phyloP scores from a whole-genome alignment of 2,113 vertebrate species.

The Casuarius casuarius region DNA sequence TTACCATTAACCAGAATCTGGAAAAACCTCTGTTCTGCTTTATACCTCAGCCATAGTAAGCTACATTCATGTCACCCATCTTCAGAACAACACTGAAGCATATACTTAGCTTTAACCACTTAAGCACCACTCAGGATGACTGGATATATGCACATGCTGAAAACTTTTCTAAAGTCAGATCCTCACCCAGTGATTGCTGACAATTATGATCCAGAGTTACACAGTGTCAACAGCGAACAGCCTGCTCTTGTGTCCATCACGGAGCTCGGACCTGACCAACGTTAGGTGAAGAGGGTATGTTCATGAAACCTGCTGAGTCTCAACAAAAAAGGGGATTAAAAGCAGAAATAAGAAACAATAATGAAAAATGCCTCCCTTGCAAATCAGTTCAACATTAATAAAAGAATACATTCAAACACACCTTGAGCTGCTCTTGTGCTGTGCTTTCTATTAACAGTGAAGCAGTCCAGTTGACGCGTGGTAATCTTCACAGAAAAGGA shows the following conservation, averaged over 20 bases:
- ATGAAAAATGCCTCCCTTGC: too few species aligned
- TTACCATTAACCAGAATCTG: constrained; percentile 24
- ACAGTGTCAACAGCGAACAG: not conserved
- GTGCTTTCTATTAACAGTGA: not conserved
- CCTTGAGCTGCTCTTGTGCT: not conserved
- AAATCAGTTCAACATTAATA: not conserved
- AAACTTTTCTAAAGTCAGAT: not conserved
- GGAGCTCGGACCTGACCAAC: not conserved
- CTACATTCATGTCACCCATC: not conserved
- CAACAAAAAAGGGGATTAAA: not conserved
- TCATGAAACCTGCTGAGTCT: not conserved
- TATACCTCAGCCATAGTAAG: not conserved
- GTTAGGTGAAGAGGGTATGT: rapidly evolving
- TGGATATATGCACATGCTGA: not conserved
- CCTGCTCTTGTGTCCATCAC: not conserved
- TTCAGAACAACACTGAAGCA: not conserved
- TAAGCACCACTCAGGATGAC: not conserved
- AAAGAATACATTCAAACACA: not conserved
- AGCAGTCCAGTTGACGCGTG: not conserved
- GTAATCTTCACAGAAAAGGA: not conserved
- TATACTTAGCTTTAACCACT: not conserved
- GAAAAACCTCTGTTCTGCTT: constrained; percentile 44
- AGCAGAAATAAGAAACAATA: not conserved
- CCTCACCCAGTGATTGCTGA: not conserved
- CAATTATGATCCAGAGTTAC: not conserved